phyloP scores from a whole-genome alignment of 2,797 vertebrate genomes.

The Tokudaia muenninki region DNA sequence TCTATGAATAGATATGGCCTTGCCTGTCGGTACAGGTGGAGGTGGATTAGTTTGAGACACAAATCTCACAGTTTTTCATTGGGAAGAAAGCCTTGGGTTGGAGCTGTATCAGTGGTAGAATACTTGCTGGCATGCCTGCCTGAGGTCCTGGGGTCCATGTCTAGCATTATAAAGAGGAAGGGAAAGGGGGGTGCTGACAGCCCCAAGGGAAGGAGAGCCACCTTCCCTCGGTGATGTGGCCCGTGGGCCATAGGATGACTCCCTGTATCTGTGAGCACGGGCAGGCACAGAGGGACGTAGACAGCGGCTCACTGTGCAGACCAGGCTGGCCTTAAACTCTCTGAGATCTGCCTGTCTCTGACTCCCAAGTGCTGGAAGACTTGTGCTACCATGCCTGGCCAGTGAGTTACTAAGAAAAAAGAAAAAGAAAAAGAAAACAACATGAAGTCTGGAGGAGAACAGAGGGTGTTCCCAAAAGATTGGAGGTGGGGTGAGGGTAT shows the following conservation, averaged over 20 bases:
- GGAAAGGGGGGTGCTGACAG: background rate
- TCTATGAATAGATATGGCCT: background rate
- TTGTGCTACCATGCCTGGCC: background rate
- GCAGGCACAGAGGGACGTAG: background rate
- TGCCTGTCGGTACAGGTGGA: background rate
- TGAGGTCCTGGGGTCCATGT: background rate
- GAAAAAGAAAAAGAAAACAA: background rate
- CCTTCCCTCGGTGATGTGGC: background rate
- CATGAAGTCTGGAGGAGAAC: background rate
- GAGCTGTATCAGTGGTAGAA: background rate
- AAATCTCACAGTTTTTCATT: background rate
- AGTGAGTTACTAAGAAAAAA: background rate
- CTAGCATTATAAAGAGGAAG: background rate
- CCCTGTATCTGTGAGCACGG: background rate
- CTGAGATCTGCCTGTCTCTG: background rate
- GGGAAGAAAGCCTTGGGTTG: background rate
- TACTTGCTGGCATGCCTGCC: background rate
- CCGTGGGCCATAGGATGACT: background rate
- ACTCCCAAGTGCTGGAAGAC: background rate
- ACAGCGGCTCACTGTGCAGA: background rate
- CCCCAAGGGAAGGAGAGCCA: background rate
- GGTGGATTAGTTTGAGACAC: background rate
- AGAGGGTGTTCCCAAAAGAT: background rate
- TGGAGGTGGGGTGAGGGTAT: background rate
- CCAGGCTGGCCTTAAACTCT: background rate